Base-by-base conservation (phyloP, 92 coral and sea anemone genomes). In the Siderastrea radians region DNA sequence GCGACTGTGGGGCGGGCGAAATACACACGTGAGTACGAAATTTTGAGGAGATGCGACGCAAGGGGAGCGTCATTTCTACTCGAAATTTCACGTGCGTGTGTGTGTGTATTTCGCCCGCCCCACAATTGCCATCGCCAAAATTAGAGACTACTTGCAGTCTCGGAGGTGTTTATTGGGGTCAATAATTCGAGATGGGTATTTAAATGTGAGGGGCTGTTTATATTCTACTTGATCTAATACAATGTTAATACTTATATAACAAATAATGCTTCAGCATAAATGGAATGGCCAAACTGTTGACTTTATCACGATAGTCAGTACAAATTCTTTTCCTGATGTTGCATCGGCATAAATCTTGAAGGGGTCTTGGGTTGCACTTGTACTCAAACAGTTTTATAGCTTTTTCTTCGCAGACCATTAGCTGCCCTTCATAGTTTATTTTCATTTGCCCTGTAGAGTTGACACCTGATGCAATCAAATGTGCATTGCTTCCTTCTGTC, bases 401-500 rank as follows among this genome's bases (percentile, higher is more conserved):
- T 7, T 63, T 47, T 0, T 57, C 61, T 16, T 88, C 82, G 50
- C 83, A 81, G 6, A 88, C 87, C 87, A 88, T 81, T 9, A 88
- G 70, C 59, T 88, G 91, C 11, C 73, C 59, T 88, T 64, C 50
- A 54, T 17, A 14, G 67, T 80, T 87, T 6, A 87, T 60, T 5
- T 75, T 82, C 17, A 87, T 69, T 79, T 68, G 85, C n/a, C 78
- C 66, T 57, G 62, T 48, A 10, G 87, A 88, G n/a, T 77, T 44
- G 16, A 82, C 64, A 43, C 52, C 73, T 16, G 88, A 88, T 26
- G 79, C 88, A n/a, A 89, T 83, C 43, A 83, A 43, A 59, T 83
- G 92, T 53, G 92, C 88, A 14, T 12, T 68, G 74, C 92, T 89
- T 43, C 84, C 77, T 19, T 83, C 74, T 19, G 88, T 66, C 17